Evolutionary conservation across 2,113 vertebrate genomes (phyloP), one percentile per base, ranked within the genome.

Genomic region (Phyllopteryx taeniolatus): DNA sequence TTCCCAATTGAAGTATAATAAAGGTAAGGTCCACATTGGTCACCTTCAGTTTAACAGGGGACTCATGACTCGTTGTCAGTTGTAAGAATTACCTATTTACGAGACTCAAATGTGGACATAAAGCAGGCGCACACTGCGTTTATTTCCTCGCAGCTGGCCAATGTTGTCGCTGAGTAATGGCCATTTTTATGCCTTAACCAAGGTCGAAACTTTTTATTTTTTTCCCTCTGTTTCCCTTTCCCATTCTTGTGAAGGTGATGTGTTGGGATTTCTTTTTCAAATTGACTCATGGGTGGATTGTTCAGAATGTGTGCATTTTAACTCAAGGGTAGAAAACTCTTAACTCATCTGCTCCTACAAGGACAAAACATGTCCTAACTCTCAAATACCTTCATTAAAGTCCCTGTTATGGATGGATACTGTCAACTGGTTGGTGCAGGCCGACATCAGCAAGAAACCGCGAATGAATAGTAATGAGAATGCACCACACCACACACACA

Each of bases 41-140:
- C 33, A 66, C 53, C 56, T 66, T 17, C 54, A 71, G 20, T 78
- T 75, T 31, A 53, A 12, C 27, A 33, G 11, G 57, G 4, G 54
- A 4, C 54, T 11, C 54, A 4, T 57, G 22, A 60, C 31, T 60
- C 6, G 4, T 60, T 33, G 13, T 60, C 22, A 31, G 4, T 27
- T 33, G 57, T 15, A 33, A 60, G 31, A 33, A 60, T 60, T 60
- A 14, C 5, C 57, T 33, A 17, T 33, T 33, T 33, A 33, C 54
- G 2, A 17, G 49, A 2, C 15, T 15, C 15, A 17, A 12, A 57
- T 33, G 57, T 60, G 27, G 15, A 27, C 57, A 60, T 33, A 33
- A 60, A 31, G 22, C n/a, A 27, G 9, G 20, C 12, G 14, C 27
- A 15, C 12, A 27, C 22, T 60, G 57, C 27, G 12, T 33, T 60